phyloP scores from a whole-genome alignment of 2,113 vertebrate species.

The Capreolus pygargus region DNA sequence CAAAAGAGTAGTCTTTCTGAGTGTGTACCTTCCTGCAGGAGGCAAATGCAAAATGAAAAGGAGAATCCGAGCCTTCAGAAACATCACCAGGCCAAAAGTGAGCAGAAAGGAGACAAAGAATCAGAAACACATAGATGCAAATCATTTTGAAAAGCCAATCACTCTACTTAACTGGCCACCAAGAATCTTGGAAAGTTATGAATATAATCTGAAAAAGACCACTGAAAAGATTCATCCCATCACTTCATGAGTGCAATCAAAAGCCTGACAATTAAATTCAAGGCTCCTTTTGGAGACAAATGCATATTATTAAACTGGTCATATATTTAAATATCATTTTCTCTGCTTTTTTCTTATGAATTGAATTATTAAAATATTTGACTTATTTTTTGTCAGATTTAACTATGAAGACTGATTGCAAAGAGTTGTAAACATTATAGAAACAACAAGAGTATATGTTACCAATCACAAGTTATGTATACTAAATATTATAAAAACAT shows the following conservation, averaged over 20 bases:
- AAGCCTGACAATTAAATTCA: background rate
- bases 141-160: slow-evolving; percentile 1
- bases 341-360: background rate
- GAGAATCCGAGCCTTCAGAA: background rate
- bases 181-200: background rate
- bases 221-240: background rate
- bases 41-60: background rate
- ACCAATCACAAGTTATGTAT: background rate
- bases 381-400: background rate
- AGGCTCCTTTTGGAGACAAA: background rate
- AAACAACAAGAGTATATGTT: background rate
- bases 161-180: background rate
- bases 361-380: slow-evolving; percentile 6
- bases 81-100: background rate
- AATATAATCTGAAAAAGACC: background rate
- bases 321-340: slow-evolving; percentile 3
- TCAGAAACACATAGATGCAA: background rate
- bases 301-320: slow-evolving; percentile 41
- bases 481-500: background rate
- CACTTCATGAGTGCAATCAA: slow-evolving; percentile 29
- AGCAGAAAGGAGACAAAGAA: background rate
- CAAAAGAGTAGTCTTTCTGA: background rate
- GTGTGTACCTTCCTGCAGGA: background rate
- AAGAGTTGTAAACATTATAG: background rate
- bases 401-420: background rate